Evolutionary conservation across 2,797 vertebrate genomes (phyloP).

Genomic region (Poeciliopsis presidionis): DNA sequence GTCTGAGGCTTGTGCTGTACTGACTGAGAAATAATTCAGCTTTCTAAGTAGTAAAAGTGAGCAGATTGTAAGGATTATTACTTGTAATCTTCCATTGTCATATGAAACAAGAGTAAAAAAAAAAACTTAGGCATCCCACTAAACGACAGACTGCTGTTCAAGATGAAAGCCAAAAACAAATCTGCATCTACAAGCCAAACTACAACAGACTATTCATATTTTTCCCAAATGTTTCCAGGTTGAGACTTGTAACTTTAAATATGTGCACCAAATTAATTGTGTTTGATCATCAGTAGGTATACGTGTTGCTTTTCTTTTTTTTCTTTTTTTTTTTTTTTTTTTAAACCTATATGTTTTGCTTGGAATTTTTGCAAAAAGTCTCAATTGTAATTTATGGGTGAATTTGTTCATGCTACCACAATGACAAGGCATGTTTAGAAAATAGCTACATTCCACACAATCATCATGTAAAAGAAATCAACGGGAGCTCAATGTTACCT

Average conservation of each 20-base stretch:
- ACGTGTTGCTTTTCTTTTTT: neutral
- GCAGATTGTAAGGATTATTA: neutral
- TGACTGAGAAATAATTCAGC: neutral
- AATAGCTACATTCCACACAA: neutral
- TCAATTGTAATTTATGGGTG: neutral
- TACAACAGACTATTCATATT: neutral
- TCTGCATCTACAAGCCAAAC: neutral
- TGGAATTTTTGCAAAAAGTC: neutral
- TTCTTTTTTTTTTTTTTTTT: neutral
- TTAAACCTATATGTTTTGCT: neutral
- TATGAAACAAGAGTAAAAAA: neutral
- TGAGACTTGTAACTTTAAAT: neutral
- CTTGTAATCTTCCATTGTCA: neutral
- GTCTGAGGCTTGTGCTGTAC: neutral
- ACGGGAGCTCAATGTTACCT: neutral
- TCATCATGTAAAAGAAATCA: neutral
- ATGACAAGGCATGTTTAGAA: neutral
- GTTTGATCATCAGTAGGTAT: neutral
- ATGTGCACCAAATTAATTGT: neutral
- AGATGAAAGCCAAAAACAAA: neutral
- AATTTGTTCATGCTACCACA: neutral
- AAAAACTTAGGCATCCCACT: neutral
- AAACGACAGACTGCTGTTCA: neutral
- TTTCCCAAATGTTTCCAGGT: neutral
- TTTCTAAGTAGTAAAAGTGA: neutral